Evolutionary conservation across 2,797 vertebrate genomes (phyloP), one percentile per base, ranked within the genome.

Genomic region (Eospalax fontanierii): DNA sequence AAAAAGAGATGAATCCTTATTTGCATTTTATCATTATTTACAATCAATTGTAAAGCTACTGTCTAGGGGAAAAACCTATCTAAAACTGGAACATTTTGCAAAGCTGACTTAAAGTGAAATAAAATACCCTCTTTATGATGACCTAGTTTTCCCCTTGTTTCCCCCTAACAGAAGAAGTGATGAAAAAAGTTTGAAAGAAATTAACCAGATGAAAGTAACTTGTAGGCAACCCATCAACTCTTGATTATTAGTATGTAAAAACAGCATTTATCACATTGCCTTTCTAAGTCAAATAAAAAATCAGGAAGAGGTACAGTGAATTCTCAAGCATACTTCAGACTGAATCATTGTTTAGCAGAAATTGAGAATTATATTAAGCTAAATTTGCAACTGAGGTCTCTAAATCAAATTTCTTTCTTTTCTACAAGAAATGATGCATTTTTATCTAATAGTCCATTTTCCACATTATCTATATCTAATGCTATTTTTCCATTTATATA

Each of bases 181-280:
- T 93, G 73, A 97, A 97, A 73, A 84, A 65, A 96, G 75, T 86
- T 85, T 91, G 78, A 96, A 96, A 78, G 71, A 97, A 97, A 98
- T 98, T 94, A 97, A 98, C 96, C 82, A 95, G 82, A 97, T 95
- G 86, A 98, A 94, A 95, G 93, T 73, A 97, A 91, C 95, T 97
- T 96, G 68, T 96, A 96, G 96, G 90, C 12, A 97, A 98, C 93
- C 93, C 66, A 96, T 87, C 24, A 95, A 96, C 50, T 81, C 89
- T 97, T 96, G 71, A 97, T 98, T 96, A 98, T 97, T 98, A 97
- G 92, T 95, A 94, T 97, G 97, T 97, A 98, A 98, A 97, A 93
- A 57, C 91, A 96, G 95, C 95, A 96, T 65, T 97, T 98, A 97
- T 46, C 80, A 96, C 97, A 96, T 97, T 96, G 70, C 97, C 89